Base-by-base conservation (phyloP, 2,113 vertebrate genomes). In the Leucopternis melanops region DNA sequence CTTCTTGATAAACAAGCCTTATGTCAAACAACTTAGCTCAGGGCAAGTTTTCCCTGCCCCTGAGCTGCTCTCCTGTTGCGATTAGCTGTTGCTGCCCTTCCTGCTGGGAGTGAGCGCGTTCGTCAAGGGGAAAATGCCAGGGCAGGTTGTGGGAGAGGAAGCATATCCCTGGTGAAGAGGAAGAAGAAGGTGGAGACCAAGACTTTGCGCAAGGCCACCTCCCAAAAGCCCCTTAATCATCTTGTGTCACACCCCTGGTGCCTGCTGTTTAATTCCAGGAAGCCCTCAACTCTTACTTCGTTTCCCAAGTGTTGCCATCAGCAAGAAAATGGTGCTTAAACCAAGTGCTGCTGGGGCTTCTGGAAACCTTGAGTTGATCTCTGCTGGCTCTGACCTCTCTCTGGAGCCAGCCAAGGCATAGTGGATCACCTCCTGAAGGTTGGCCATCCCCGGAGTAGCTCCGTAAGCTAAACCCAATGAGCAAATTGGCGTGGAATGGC, bases 161-260 rank as follows among this genome's bases (percentile, higher is more conserved):
- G 14, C 16, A 11, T 40, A 11, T 34, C 69, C 16, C 75, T 95
- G 63, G 50, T 0, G 0, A 62, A 82, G 58, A 59, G 52, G 80
- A 90, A 90, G 29, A 84, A 55, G 55, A 78, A 65, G 90, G 80
- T 86, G 44, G 71, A 87, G 78, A 49, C 34, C 32, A 45, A 86
- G 65, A 79, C 11, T 75, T 77, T 61, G 38, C 2, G 2, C 16
- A 63, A 52, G 61, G 23, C 4, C 13, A 7, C 19, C 44, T 91
- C 73, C 72, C 58, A 58, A 86, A 92, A 81, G 59, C 52, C 57
- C 61, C 45, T 74, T 80, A 69, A 73, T 92, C 49, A 38, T 80
- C 34, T 40, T 47, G 6, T 69, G 73, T 66, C 61, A 72, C 31
- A 40, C 8, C 7, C 27, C 10, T 52, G 8, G 34, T 65, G 27